These are phyloP conservation scores for Oreochromis grahami DNA, from an alignment of 2,797 vertebrate genomes.

Conservation along the genomic window DNA sequence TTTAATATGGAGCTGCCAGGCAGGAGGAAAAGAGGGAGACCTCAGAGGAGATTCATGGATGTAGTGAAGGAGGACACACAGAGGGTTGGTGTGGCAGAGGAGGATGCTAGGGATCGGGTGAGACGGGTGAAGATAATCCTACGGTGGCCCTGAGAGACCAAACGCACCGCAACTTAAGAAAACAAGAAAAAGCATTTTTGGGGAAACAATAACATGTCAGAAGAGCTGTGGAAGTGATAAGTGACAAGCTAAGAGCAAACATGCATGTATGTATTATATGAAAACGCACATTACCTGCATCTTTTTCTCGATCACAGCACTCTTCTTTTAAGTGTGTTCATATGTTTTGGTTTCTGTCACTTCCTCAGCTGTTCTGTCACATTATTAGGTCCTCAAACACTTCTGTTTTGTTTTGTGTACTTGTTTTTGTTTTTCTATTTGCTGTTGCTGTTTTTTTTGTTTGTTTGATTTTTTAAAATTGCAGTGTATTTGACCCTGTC, in stretches of 20 bases:
- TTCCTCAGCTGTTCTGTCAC: background rate
- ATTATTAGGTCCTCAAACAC: background rate
- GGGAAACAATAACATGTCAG: accelerated
- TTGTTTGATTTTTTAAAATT: background rate
- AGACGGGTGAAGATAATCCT: background rate
- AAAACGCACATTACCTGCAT: background rate
- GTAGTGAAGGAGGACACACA: background rate
- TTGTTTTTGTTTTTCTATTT: background rate
- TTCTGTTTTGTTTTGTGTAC: background rate
- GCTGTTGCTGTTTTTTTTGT: background rate
- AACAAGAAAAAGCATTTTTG: accelerated
- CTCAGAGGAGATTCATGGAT: background rate
- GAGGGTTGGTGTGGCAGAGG: background rate
- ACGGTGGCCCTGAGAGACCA: background rate
- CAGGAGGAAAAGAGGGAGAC: background rate
- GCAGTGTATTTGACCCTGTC: background rate
- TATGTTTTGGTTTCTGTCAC: background rate
- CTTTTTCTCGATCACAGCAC: background rate
- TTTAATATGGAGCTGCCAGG: background rate
- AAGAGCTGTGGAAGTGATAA: background rate
- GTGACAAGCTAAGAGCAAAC: background rate
- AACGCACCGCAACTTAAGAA: background rate
- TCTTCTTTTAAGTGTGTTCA: background rate
- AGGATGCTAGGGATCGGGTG: background rate
- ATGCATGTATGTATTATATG: background rate